These are phyloP conservation scores for Stichodactyla mertensii DNA, from an alignment of 64 coral and sea anemone genomes.

Conservation along the genomic window DNA sequence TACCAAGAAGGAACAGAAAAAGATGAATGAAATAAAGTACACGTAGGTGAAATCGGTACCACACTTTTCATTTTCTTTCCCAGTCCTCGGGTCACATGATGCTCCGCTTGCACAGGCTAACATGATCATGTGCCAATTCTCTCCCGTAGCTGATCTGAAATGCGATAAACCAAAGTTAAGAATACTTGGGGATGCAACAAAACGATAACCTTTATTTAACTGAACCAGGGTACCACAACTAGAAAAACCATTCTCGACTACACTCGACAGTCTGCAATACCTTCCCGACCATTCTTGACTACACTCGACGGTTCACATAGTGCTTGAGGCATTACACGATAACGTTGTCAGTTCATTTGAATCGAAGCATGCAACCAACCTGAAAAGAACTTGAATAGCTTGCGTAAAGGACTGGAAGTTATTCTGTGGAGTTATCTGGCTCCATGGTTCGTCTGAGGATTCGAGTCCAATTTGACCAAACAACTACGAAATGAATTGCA, in stretches of 20 bases:
- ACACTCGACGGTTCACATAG: no score
- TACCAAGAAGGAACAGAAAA: conserved; percentile 97
- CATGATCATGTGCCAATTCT: conserved; percentile 90
- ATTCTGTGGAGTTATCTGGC: conserved; percentile 56
- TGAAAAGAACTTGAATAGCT: conserved; percentile 83
- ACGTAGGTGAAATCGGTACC: conserved; percentile 68
- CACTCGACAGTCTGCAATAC: no score
- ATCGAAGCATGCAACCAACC: conserved; percentile 20
- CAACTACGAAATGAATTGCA: conserved; percentile 27
- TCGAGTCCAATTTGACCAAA: conserved; percentile 87
- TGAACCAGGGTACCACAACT: no score
- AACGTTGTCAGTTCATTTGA: no score
- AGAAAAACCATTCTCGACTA: no score
- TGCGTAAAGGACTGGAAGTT: conserved; percentile 86
- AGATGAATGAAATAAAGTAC: conserved; percentile 95
- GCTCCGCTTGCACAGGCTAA: conserved; percentile 39
- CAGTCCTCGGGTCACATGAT: conserved; percentile 43
- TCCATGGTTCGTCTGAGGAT: conserved; percentile 42
- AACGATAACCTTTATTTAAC: no score
- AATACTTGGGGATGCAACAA: not conserved
- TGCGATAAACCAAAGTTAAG: not conserved
- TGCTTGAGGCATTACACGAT: no score
- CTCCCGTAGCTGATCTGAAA: conserved; percentile 70
- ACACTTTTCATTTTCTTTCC: conserved; percentile 34
- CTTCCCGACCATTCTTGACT: no score